Evolutionary conservation across 2,797 vertebrate species (phyloP).

Genomic region (Platyrinchus mystaceus): DNA sequence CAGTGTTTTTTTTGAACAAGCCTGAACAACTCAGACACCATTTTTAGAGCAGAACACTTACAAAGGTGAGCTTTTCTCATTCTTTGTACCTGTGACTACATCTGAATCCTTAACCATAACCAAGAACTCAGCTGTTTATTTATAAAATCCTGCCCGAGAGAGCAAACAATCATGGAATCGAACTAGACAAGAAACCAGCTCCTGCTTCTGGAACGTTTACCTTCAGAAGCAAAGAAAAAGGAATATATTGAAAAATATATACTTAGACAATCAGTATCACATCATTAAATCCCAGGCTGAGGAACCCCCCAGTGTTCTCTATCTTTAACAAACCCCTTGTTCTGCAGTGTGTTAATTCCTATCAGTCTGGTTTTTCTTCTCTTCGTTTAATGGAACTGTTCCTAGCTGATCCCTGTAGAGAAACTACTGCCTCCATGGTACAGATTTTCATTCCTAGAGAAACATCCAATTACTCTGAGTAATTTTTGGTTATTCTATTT

Average conservation of each 20-base stretch:
- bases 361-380: neutral
- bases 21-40: neutral
- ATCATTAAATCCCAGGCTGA: neutral
- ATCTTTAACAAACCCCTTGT: neutral
- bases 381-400: neutral
- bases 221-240: neutral
- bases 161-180: neutral
- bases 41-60: neutral
- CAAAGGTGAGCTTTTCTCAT: neutral
- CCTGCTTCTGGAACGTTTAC: neutral
- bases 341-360: neutral
- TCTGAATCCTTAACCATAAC: neutral
- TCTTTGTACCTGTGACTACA: neutral
- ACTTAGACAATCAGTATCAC: neutral
- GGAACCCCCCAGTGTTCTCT: neutral
- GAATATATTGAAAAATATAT: neutral
- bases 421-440: neutral
- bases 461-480: neutral
- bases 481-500: neutral
- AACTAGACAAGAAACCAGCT: neutral
- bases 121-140: neutral
- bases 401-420: neutral
- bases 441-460: neutral
- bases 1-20: neutral
- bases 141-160: neutral